Percentiles rank a stretch among this genome's conserved stretches.
Evolutionary conservation across 2,797 vertebrate species (phyloP).

Genomic region (Decapterus maruadsi): DNA sequence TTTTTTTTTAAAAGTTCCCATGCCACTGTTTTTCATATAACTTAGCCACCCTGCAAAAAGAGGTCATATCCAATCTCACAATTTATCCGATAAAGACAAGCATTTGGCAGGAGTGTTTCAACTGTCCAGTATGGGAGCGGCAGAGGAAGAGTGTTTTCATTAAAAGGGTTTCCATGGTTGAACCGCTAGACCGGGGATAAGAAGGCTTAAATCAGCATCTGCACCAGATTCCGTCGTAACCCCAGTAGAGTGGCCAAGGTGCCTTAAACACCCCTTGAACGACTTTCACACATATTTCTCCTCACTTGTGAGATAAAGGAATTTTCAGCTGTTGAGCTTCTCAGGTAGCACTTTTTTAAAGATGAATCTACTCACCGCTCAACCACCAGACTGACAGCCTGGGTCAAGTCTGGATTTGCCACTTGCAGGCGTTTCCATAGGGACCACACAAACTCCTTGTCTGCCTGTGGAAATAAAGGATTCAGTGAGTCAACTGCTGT

Average conservation of each 20-base stretch:
- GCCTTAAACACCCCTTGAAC: constrained; percentile 77
- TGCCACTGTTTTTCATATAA: constrained; percentile 77
- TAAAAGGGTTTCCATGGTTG: constrained; percentile 83
- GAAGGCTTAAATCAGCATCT: constrained; percentile 87
- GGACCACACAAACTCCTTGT: constrained; percentile 98
- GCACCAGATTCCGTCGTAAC: constrained; percentile 84
- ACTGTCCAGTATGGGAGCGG: constrained; percentile 78
- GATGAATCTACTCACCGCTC: constrained; percentile 90
- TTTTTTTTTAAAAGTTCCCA: constrained; percentile 79
- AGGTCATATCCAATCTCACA: constrained; percentile 83
- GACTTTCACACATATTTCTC: constrained; percentile 82
- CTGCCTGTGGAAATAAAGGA: constrained; percentile 86
- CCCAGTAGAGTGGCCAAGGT: constrained; percentile 77
- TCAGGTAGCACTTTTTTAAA: constrained; percentile 74
- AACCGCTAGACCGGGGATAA: constrained; percentile 84
- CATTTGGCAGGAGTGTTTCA: constrained; percentile 80
- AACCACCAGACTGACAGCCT: constrained; percentile 91
- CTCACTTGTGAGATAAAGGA: constrained; percentile 75
- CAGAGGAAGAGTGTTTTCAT: constrained; percentile 82
- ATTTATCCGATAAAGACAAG: constrained; percentile 86
- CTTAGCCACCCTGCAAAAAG: constrained; percentile 77
- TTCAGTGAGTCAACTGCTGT: constrained; percentile 48
- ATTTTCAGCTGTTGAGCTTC: constrained; percentile 74
- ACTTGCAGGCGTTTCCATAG: constrained; percentile 94
- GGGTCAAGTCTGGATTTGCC: constrained; percentile 92